Conservation (phyloP, 2,888 invertebrate species). For the Cantharis flavilabris region DNA sequence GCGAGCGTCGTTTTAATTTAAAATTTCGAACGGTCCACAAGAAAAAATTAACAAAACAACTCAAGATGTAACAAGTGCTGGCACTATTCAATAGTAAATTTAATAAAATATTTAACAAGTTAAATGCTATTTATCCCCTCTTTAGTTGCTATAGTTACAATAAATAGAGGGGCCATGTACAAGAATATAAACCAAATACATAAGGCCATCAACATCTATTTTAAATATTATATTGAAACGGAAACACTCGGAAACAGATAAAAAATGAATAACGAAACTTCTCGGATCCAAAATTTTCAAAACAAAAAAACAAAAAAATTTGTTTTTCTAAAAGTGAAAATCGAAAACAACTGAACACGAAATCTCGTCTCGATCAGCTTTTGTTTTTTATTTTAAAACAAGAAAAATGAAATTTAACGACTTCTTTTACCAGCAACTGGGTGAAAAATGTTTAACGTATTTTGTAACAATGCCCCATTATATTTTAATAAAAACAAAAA, state of each 20-base stretch:
- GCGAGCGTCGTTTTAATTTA: background rate
- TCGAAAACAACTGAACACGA: background rate
- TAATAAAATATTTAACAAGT: slow-evolving; percentile 38
- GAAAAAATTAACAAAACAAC: slow-evolving; percentile 9
- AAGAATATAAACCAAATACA: slow-evolving; percentile 7
- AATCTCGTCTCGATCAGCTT: background rate
- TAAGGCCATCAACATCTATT: background rate
- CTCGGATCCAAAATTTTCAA: background rate
- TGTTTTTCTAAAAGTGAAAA: background rate
- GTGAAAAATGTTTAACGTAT: background rate
- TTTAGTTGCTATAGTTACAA: slow-evolving; percentile 21
- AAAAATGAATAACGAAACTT: background rate
- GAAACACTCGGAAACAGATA: background rate
- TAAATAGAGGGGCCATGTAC: slow-evolving; percentile 21
- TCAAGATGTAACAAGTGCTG: slow-evolving; percentile 23
- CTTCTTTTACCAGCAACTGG: background rate
- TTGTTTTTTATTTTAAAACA: too few species aligned
- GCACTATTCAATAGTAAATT: slow-evolving; percentile 30
- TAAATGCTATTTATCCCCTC: slow-evolving; percentile 37
- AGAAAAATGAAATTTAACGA: background rate
- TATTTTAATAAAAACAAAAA: background rate
- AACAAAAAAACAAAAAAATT: too few species aligned
- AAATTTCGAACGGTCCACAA: background rate
- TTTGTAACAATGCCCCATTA: background rate
- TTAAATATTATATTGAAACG: background rate